Evolutionary conservation across 1,140 invertebrate species (phyloP).

Genomic region (Calycopis cecrops): DNA sequence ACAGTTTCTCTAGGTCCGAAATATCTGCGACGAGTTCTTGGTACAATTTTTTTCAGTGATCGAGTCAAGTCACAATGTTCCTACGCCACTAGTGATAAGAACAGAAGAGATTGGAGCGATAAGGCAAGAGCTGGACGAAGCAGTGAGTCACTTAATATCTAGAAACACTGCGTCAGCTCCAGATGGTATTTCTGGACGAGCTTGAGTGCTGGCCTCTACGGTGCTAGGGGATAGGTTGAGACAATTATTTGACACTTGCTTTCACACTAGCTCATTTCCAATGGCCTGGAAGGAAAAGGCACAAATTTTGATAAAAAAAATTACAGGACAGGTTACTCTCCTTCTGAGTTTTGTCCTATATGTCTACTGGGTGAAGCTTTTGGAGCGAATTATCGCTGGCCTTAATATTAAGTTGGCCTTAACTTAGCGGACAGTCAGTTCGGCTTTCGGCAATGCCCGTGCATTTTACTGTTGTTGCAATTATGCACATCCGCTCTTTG

Average conservation of each 20-base stretch:
- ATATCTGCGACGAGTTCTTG: slow-evolving; percentile 23
- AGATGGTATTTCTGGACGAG: background rate
- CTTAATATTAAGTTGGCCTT: background rate
- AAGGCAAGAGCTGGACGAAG: background rate
- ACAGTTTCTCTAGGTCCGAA: slow-evolving; percentile 22
- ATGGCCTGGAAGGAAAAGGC: background rate
- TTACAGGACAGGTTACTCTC: background rate
- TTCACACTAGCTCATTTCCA: background rate
- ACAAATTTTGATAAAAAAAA: background rate
- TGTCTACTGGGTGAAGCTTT: slow-evolving; percentile 17
- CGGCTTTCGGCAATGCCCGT: slow-evolving; percentile 22
- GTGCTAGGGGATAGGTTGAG: background rate
- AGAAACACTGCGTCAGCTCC: slow-evolving; percentile 9
- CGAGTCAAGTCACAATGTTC: slow-evolving; percentile 21
- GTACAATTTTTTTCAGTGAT: slow-evolving; percentile 26
- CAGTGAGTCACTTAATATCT: background rate
- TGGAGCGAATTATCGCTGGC: slow-evolving; percentile 19
- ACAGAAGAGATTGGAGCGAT: background rate
- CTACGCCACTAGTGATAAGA: background rate
- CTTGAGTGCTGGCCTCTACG: background rate
- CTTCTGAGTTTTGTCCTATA: slow-evolving; percentile 13
- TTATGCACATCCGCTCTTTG: slow-evolving; percentile 15
- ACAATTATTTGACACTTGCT: slow-evolving; percentile 2
- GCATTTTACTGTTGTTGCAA: slow-evolving; percentile 27
- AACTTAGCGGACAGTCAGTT: slow-evolving; percentile 19